Base-by-base conservation (phyloP, 2,888 invertebrate species). In the Tenodera sinensis region DNA sequence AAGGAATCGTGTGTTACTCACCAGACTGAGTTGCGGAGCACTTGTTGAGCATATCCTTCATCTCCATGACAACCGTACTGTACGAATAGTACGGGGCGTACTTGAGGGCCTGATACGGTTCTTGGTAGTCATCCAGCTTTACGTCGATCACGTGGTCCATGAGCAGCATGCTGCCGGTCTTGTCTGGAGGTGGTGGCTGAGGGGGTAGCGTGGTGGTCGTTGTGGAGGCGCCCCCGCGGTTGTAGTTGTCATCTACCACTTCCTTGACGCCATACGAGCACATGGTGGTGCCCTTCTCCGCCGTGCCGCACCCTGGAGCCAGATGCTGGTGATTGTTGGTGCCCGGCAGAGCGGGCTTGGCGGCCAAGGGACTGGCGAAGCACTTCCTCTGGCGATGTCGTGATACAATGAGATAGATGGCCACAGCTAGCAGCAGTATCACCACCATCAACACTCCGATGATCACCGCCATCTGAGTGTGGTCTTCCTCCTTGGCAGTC, bases 61-160 rank as follows among this genome's bases (percentile, higher is more conserved):
- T 96, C 93, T 96, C 96, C 93, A 96, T 95, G 92, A 96, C 94
- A 86, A 96, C 96, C 47, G 96, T 96, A 93, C 96, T 96, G 93
- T 96, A 96, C 92, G 96, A 96, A 93, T 96, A 96, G 93, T 96
- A 96, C 3, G 96, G 97, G 25, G 96, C 96, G 92, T 96, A 96
- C 92, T 96, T 96, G 91, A 96, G 93, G 28, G 96, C 96, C 93
- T 97, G 96, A 93, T 96, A 97, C 83, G 97, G 97, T 93, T 97
- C 97, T 92, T 97, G 97, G 93, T 97, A 97, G 92, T 96, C 96
- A 92, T 96, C 96, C 85, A 96, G 95, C 92, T 95, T 95, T 91
- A 95, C 94, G 92, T 95, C 95, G 30, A 90, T 81, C 47, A 88
- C 87, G 47, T 89, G 84, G 27, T 88, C 88, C 92, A 95, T 93